These are phyloP conservation scores for Lemur catta DNA, from an alignment of 2,797 vertebrate species.

Conservation along the genomic window DNA sequence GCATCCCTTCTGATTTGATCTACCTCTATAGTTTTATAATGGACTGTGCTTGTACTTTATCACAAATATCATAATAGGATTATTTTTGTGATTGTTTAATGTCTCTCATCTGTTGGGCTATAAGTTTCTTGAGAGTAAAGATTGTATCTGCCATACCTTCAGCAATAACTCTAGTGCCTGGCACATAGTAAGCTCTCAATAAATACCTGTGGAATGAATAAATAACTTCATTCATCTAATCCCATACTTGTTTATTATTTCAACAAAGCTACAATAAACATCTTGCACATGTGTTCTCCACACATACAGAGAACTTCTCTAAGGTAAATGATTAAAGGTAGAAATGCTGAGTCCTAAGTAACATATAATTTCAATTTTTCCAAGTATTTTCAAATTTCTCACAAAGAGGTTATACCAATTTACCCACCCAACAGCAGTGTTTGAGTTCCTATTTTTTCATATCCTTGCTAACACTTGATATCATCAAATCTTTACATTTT, in stretches of 20 bases:
- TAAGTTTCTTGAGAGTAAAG: not conserved
- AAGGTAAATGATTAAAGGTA: not conserved
- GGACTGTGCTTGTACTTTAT: not conserved
- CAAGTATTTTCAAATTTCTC: not conserved
- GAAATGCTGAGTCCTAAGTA: not conserved
- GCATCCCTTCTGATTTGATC: not conserved
- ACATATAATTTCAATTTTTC: not conserved
- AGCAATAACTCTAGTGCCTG: not conserved
- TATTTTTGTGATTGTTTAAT: not conserved
- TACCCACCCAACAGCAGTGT: not conserved
- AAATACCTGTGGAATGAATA: not conserved
- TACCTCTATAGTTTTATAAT: not conserved
- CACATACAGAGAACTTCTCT: not conserved
- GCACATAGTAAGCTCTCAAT: not conserved
- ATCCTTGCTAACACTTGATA: not conserved
- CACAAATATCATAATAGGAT: not conserved
- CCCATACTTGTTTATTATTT: not conserved
- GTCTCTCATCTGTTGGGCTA: not conserved
- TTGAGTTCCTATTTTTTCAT: not conserved
- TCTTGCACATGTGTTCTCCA: not conserved
- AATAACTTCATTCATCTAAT: not conserved
- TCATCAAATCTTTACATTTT: not conserved
- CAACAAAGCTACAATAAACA: not conserved
- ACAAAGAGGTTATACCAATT: not conserved
- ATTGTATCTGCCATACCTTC: not conserved